phyloP scores from a whole-genome alignment of 2,113 vertebrate genomes.

The Prionailurus viverrinus region DNA sequence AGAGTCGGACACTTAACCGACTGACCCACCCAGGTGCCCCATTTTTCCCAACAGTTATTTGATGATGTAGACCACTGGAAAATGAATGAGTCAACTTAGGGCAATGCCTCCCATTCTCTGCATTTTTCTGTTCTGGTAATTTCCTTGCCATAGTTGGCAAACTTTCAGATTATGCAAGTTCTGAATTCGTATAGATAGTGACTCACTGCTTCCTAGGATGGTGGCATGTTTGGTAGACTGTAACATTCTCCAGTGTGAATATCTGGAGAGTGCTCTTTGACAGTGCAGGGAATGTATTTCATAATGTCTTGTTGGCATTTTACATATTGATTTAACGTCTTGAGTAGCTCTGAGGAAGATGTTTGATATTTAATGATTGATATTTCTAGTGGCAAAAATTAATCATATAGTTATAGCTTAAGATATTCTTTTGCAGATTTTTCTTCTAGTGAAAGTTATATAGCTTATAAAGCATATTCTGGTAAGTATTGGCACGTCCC shows the following conservation, averaged over 20 bases:
- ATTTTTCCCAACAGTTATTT: background rate
- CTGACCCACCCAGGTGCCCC: no score
- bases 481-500: background rate
- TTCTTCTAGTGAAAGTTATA: slow-evolving; percentile 34
- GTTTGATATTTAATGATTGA: slow-evolving; percentile 56
- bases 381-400: slow-evolving; percentile 54
- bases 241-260: slow-evolving; percentile 12
- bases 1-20: no score
- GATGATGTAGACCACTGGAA: background rate
- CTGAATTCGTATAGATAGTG: slow-evolving; percentile 36
- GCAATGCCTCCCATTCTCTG: background rate
- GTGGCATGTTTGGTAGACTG: slow-evolving; percentile 47
- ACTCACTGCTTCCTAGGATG: background rate
- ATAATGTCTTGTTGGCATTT: slow-evolving; percentile 69
- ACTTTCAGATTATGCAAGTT: slow-evolving; percentile 44
- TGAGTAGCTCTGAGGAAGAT: slow-evolving; percentile 1
- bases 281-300: background rate
- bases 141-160: background rate
- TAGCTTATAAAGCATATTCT: slow-evolving; percentile 13
- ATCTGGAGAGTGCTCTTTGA: slow-evolving; percentile 59
- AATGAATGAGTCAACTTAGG: background rate
- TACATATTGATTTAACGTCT: slow-evolving; percentile 59
- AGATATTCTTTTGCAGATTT: background rate
- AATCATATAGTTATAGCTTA: background rate
- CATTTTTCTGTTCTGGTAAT: background rate